phyloP scores from a whole-genome alignment of 2,888 invertebrate genomes.

The Sarcophaga carnaria region DNA sequence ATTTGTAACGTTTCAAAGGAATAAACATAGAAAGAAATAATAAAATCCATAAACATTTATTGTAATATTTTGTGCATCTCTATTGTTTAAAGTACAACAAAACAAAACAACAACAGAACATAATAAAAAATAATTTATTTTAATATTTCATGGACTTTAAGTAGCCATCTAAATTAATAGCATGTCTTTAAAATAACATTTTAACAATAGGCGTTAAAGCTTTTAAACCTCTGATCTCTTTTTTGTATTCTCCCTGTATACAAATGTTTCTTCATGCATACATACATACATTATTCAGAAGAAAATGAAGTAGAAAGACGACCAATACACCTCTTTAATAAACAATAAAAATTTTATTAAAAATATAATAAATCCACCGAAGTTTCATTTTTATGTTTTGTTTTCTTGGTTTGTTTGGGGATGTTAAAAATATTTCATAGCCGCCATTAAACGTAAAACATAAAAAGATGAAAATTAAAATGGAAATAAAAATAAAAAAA shows the following conservation, averaged over 20 bases:
- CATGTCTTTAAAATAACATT: too few species aligned
- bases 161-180: background rate
- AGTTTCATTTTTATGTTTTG: background rate
- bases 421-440: constrained; percentile 14
- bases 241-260: background rate
- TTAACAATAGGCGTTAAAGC: background rate
- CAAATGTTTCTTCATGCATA: background rate
- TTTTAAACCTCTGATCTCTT: background rate
- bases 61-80: too few species aligned
- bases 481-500: too few species aligned
- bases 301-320: background rate
- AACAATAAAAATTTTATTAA: background rate
- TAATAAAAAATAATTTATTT: background rate
- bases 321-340: background rate
- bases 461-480: background rate
- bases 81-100: too few species aligned
- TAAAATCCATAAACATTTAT: too few species aligned
- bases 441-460: background rate
- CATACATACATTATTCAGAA: background rate
- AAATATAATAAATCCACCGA: background rate
- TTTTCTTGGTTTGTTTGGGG: background rate
- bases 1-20: too few species aligned
- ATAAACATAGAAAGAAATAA: too few species aligned
- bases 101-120: too few species aligned
- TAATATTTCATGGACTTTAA: background rate